Evolutionary conservation across 2,113 vertebrate genomes (phyloP).

Genomic region (Hylia prasina): DNA sequence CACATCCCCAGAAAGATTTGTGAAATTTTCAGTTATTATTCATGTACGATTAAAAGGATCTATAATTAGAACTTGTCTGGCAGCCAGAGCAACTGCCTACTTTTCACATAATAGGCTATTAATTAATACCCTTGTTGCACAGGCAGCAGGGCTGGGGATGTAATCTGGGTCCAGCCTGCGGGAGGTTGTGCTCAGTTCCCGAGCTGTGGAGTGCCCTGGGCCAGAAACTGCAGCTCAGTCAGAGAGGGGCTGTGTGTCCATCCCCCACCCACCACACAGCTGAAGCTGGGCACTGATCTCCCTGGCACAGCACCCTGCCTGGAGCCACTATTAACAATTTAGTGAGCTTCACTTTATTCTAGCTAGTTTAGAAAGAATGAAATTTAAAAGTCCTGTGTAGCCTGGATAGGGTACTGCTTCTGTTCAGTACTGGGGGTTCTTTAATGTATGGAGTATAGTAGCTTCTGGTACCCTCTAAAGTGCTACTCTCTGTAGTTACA

Average conservation of each 20-base stretch:
- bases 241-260: neutral
- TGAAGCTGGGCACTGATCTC: neutral
- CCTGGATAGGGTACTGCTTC: neutral
- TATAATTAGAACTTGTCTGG: neutral
- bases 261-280: accelerated
- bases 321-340: neutral
- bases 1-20: neutral
- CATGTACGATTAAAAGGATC: neutral
- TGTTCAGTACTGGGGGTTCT: neutral
- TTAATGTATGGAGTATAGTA: neutral
- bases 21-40: neutral
- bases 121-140: neutral
- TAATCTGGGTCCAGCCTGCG: neutral
- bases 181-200: neutral
- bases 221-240: neutral
- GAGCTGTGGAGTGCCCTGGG: neutral
- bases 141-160: neutral
- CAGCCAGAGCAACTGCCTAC: neutral
- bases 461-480: neutral
- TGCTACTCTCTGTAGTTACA: neutral
- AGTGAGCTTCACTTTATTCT: neutral
- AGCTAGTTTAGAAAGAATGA: neutral
- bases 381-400: neutral
- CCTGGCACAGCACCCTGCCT: neutral
- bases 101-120: neutral